phyloP scores from a whole-genome alignment of 53 echinoderm and acorn worm genomes.

The Stichopus horrens region DNA sequence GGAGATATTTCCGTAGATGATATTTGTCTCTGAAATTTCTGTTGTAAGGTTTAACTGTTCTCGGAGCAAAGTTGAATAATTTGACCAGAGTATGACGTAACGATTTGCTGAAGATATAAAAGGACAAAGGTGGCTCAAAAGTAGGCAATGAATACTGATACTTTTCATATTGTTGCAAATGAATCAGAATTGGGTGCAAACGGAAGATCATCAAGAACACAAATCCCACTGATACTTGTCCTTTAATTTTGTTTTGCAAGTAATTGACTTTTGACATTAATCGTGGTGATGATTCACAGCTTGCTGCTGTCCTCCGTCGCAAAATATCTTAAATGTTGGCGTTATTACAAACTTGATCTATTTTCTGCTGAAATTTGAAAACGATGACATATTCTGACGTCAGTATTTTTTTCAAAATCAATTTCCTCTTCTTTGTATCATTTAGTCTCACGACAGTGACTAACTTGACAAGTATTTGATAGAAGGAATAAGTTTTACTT shows the following conservation, averaged over 20 bases:
- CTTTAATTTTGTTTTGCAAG: too few species aligned
- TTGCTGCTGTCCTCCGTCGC: too few species aligned
- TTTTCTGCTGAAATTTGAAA: too few species aligned
- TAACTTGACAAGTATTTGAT: not conserved
- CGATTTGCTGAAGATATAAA: not conserved
- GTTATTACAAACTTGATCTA: too few species aligned
- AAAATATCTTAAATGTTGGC: too few species aligned
- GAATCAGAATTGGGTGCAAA: too few species aligned
- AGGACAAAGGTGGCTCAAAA: not conserved
- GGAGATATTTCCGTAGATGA: conserved; percentile 7
- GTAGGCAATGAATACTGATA: too few species aligned
- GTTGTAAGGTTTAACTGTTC: not conserved
- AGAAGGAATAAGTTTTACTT: not conserved
- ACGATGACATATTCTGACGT: not conserved
- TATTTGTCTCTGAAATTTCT: not conserved
- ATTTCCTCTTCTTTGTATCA: not conserved
- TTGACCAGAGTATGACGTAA: not conserved
- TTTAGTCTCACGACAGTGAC: not conserved
- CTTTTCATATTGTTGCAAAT: too few species aligned
- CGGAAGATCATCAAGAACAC: too few species aligned
- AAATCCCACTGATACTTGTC: too few species aligned
- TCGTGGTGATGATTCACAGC: too few species aligned
- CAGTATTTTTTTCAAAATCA: not conserved
- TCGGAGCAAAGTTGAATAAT: not conserved
- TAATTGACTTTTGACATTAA: too few species aligned